Conservation (phyloP, 2,888 invertebrate species). For the Sphinx pinastri region DNA sequence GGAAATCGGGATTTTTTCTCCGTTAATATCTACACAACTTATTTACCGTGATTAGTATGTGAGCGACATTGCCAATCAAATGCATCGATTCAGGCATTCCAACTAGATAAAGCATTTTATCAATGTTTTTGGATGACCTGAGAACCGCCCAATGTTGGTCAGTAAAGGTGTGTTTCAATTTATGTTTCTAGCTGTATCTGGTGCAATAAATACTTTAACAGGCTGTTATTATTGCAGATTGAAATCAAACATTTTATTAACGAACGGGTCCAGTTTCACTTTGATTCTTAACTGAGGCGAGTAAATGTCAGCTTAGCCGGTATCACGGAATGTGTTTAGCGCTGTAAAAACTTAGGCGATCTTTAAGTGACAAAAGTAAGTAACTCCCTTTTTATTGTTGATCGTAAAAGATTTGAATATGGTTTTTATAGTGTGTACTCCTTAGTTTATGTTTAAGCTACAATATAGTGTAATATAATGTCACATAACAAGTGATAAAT, state of each 20-base stretch:
- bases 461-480: no score
- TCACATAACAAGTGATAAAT: no score
- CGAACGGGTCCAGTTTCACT: conserved; percentile 17
- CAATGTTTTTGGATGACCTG: conserved; percentile 9
- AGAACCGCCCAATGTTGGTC: not conserved
- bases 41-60: conserved; percentile 54
- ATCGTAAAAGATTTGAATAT: no score
- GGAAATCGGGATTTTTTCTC: conserved; percentile 68
- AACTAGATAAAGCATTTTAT: not conserved
- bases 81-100: conserved; percentile 13
- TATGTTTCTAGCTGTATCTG: conserved; percentile 16
- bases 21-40: conserved; percentile 44
- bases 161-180: conserved; percentile 22
- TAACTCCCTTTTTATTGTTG: not conserved
- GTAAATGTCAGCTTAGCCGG: conserved; percentile 4
- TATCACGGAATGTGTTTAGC: conserved; percentile 6
- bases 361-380: not conserved
- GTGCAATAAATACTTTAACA: conserved; percentile 27
- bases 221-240: conserved; percentile 27
- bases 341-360: not conserved
- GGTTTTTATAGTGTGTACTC: no score
- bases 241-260: conserved; percentile 24
- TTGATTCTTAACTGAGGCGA: conserved; percentile 14
- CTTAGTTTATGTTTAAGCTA: no score
- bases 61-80: conserved; percentile 49